These are phyloP conservation scores for Gymnocypris eckloni DNA, from an alignment of 2,797 vertebrate species.

Conservation along the genomic window DNA sequence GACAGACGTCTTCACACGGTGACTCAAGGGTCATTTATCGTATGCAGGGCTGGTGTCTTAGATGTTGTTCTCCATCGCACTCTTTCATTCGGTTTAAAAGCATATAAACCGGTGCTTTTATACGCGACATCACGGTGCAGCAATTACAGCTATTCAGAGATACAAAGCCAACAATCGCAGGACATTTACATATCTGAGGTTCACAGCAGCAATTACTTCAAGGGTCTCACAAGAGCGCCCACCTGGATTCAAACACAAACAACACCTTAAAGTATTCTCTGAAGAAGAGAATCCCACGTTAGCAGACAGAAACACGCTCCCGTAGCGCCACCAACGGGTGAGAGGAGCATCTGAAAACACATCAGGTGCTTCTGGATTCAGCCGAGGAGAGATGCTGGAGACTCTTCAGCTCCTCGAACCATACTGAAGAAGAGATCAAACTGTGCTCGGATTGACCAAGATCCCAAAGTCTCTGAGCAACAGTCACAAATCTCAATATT, in stretches of 20 bases:
- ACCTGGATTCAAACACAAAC: conserved; percentile 75
- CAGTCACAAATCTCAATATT: neutral
- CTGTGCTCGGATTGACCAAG: neutral
- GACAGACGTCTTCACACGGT: neutral
- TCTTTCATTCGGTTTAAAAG: conserved; percentile 56
- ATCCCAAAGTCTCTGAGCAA: neutral
- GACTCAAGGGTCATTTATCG: neutral
- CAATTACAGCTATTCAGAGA: conserved; percentile 61
- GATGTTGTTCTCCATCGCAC: conserved; percentile 34
- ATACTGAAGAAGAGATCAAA: neutral
- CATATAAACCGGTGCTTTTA: conserved; percentile 61
- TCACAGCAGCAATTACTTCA: conserved; percentile 75
- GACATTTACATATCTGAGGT: conserved; percentile 75
- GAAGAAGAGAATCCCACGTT: conserved; percentile 54
- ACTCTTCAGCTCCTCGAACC: neutral
- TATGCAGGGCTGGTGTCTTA: conserved; percentile 51
- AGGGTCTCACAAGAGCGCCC: conserved; percentile 72
- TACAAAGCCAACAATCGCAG: conserved; percentile 62
- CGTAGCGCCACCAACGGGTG: conserved; percentile 75
- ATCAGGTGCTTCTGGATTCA: neutral
- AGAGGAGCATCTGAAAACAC: neutral
- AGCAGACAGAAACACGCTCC: conserved; percentile 49
- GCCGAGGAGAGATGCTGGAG: neutral
- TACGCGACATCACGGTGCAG: conserved; percentile 57
- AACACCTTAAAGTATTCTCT: conserved; percentile 54